phyloP scores from a whole-genome alignment of 2,113 vertebrate species.

The Cygnus buccinator region DNA sequence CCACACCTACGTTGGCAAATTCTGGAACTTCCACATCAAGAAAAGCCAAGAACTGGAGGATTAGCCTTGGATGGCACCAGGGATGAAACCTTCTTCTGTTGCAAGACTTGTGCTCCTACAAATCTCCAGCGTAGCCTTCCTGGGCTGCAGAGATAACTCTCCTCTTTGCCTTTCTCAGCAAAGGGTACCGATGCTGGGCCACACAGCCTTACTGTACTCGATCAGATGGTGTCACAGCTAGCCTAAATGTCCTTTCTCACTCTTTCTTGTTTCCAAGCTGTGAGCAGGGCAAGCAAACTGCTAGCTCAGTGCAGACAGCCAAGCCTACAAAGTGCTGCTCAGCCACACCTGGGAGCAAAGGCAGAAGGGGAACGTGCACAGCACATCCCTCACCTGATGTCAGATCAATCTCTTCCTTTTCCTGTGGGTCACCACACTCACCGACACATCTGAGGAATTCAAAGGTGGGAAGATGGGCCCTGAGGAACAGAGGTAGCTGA shows the following conservation, averaged over 20 bases:
- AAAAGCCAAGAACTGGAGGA: neutral
- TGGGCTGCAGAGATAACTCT: fast-evolving
- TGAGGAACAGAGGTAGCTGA: neutral
- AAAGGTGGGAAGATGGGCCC: neutral
- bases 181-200: neutral
- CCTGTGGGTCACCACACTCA: neutral
- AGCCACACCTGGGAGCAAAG: neutral
- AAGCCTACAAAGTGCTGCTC: neutral
- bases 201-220: neutral
- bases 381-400: fast-evolving
- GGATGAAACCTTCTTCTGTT: neutral
- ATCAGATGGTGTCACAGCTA: neutral
- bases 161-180: no score
- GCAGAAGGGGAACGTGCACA: neutral
- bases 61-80: fast-evolving
- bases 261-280: neutral
- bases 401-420: neutral
- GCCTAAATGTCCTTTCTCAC: constrained; percentile 2
- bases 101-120: neutral
- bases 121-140: neutral
- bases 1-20: neutral
- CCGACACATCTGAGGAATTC: neutral
- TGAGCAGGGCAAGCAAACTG: neutral
- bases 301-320: neutral
- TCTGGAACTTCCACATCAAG: neutral